Conservation (phyloP, 2,113 vertebrate genomes). For the Nothocercus nigrocapillus region DNA sequence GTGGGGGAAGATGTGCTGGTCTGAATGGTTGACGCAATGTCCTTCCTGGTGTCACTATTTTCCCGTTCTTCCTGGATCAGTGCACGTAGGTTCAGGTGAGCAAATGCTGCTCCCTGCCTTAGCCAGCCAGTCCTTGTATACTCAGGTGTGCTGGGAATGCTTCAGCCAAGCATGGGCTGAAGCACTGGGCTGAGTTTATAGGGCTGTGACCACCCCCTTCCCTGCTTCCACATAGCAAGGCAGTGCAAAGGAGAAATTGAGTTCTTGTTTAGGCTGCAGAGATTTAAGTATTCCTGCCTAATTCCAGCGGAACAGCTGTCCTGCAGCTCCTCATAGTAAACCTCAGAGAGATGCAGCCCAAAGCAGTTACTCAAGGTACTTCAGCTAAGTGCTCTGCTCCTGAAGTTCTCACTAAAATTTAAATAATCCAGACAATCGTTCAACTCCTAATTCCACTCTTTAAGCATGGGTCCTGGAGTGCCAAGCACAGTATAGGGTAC, state of each 20-base stretch:
- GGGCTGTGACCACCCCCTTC: background rate
- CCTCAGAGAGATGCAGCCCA: background rate
- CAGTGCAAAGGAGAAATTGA: background rate
- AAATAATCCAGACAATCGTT: background rate
- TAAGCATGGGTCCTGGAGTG: background rate
- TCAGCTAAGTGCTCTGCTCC: background rate
- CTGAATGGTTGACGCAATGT: background rate
- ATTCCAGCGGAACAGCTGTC: background rate
- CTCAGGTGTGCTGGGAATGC: background rate
- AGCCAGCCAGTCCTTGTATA: too few relatives aligned
- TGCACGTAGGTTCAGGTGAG: background rate
- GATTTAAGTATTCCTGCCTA: background rate
- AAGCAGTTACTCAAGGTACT: background rate
- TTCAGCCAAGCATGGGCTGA: background rate
- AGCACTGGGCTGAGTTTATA: background rate
- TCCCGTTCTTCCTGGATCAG: background rate
- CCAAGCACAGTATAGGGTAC: background rate
- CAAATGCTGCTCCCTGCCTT: background rate
- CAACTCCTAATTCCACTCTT: background rate
- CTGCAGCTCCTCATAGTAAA: background rate
- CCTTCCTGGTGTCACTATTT: background rate
- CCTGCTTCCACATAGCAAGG: fast-evolving
- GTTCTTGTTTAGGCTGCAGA: background rate
- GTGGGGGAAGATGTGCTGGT: background rate
- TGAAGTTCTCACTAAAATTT: background rate